Base-by-base conservation (phyloP, 2,113 vertebrate genomes). In the Camelus bactrianus region DNA sequence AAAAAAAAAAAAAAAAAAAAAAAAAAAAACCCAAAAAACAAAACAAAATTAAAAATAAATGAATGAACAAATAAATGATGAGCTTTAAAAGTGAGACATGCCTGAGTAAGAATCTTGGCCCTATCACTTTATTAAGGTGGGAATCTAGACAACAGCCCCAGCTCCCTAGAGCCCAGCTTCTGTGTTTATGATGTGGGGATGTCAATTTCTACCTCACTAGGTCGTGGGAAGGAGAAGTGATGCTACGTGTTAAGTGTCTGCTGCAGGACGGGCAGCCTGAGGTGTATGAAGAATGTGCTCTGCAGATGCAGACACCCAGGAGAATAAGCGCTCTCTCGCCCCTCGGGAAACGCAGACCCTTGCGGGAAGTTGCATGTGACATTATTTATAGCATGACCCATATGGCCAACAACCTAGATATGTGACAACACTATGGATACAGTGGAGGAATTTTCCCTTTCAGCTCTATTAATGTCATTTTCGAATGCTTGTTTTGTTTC, bases 401-500 rank as follows among this genome's bases (percentile, higher is more conserved):
- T 16, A 28, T 8, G 10, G 24, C 6, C 19, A 75, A 13, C 13
- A 67, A 80, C 32, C 7, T 50, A 42, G 8, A 5, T 6, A 14
- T 28, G 32, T 13, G 12, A 4, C 38, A 60, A 88, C 67, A 28
- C 67, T 20, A 12, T 28, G 64, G 32, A 56, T 38, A n/a, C 5
- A 32, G 22, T 16, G 30, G 16, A 93, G 28, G 28, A 80, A n/a
- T 35, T 62, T 85, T 76, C 52, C 32, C n/a, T 67, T 35, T 79
- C 26, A 15, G 11, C 28, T 88, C 35, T 69, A 11, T n/a, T 17
- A 15, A 56, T 13, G 0, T 19, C 67, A 65, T 38, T 92, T 94
- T 87, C 62, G 73, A 93, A 73, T 91, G 83, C 46, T 93, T 24
- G 7, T 93, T 91, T 70, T 73, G 3, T 65, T 75, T 30, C 38